phyloP scores from a whole-genome alignment of 2,888 invertebrate genomes.

The Himalopsyche kuldschensis region DNA sequence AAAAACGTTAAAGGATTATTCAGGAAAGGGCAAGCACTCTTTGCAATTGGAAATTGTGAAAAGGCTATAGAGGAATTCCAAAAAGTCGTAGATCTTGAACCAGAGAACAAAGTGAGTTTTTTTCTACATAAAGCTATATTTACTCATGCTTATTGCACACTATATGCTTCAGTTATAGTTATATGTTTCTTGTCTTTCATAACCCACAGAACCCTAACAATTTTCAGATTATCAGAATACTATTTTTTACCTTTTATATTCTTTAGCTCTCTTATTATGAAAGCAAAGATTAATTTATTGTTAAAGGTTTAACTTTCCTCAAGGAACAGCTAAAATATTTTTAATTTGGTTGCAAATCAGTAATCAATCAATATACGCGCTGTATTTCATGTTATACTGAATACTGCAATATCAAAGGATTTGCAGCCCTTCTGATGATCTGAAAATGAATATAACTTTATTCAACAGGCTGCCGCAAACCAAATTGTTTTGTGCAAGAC shows the following conservation, averaged over 20 bases:
- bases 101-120: slow-evolving; percentile 69
- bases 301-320: background rate
- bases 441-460: background rate
- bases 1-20: slow-evolving; percentile 88
- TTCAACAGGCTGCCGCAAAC: slow-evolving; percentile 72
- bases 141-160: background rate
- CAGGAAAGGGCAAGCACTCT: slow-evolving; percentile 79
- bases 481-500: slow-evolving; percentile 73
- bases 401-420: background rate
- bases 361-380: background rate
- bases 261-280: no score
- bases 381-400: background rate
- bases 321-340: no score
- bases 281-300: no score
- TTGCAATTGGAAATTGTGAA: slow-evolving; percentile 76
- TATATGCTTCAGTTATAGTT: no score
- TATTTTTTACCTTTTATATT: no score
- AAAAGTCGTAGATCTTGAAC: slow-evolving; percentile 74
- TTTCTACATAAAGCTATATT: background rate
- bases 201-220: no score
- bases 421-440: background rate
- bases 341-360: background rate
- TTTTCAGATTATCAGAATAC: no score
- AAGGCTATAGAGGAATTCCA: slow-evolving; percentile 78
- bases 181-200: no score